Evolutionary conservation across 2,888 invertebrate species (phyloP).

Genomic region (Caenorhabditis doughertyi): DNA sequence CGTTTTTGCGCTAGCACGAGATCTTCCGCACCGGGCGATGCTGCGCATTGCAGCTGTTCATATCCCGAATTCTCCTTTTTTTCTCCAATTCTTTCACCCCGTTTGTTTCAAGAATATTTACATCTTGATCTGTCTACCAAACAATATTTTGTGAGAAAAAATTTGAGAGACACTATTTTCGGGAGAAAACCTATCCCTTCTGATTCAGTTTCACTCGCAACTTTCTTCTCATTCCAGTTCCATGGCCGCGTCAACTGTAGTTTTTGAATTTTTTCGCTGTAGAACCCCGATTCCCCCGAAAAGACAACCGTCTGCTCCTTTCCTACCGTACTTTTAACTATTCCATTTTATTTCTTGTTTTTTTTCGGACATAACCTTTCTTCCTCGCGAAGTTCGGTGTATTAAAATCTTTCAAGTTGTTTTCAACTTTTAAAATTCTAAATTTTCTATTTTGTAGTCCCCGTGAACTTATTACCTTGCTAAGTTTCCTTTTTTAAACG

Average conservation of each 20-base stretch:
- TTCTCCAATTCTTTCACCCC: slow-evolving; percentile 5
- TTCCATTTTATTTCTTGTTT: not conserved
- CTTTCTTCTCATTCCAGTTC: not conserved
- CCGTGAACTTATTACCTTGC: slow-evolving; percentile 24
- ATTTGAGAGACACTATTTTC: slow-evolving; percentile 5
- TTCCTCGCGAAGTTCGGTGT: no score
- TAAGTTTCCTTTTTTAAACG: not conserved
- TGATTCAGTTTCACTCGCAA: not conserved
- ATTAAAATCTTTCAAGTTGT: no score
- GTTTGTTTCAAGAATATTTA: slow-evolving; percentile 13
- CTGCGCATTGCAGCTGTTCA: slow-evolving; percentile 48
- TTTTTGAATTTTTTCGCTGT: slow-evolving; percentile 5
- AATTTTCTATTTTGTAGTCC: not conserved
- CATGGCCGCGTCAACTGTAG: not conserved
- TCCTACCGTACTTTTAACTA: not conserved
- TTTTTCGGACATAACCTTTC: no score
- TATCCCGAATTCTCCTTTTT: slow-evolving; percentile 22
- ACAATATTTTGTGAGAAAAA: not conserved
- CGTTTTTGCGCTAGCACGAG: slow-evolving; percentile 57
- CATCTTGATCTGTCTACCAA: not conserved
- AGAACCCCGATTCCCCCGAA: not conserved
- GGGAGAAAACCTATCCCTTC: slow-evolving; percentile 11
- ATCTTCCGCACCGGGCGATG: slow-evolving; percentile 34
- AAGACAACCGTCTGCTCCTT: not conserved
- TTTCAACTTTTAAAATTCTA: not conserved